Percentiles rank a stretch among this genome's conserved stretches.
Evolutionary conservation across 2,888 invertebrate species (phyloP).

Genomic region (Nebria brevicollis): DNA sequence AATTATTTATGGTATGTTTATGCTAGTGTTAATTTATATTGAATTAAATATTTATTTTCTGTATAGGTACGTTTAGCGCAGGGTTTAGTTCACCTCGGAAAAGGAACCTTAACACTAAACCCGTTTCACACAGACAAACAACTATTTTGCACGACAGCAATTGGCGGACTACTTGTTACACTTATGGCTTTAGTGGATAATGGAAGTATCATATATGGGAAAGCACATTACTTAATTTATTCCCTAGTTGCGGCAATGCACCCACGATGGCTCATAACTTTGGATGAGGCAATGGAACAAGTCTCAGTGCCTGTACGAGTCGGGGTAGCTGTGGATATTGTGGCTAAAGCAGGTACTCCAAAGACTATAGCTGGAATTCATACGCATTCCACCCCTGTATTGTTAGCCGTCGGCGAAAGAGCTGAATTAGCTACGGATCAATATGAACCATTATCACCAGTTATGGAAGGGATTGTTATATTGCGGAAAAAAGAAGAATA

Average conservation of each 20-base stretch:
- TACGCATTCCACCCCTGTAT: slow-evolving; percentile 97
- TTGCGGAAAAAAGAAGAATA: slow-evolving; percentile 80
- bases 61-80: slow-evolving; percentile 79
- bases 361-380: slow-evolving; percentile 99
- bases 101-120: slow-evolving; percentile 95
- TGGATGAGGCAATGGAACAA: slow-evolving; percentile 92
- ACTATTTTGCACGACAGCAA: slow-evolving; percentile 91
- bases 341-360: slow-evolving; percentile 98
- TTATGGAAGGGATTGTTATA: slow-evolving; percentile 98
- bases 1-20: slow-evolving; percentile 87
- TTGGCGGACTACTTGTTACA: slow-evolving; percentile 92
- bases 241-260: slow-evolving; percentile 96
- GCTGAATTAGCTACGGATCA: slow-evolving; percentile 98
- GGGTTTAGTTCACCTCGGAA: slow-evolving; percentile 96
- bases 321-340: slow-evolving; percentile 96
- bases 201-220: slow-evolving; percentile 85
- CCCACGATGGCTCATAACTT: slow-evolving; percentile 96
- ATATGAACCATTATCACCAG: slow-evolving; percentile 89
- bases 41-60: background rate
- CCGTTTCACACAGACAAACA: slow-evolving; percentile 97
- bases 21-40: background rate
- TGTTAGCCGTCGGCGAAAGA: slow-evolving; percentile 94
- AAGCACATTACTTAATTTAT: slow-evolving; percentile 94
- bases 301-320: slow-evolving; percentile 91
- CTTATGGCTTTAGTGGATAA: slow-evolving; percentile 91